Base-by-base conservation (phyloP, 2,113 vertebrate genomes). In the Sturnira hondurensis region DNA sequence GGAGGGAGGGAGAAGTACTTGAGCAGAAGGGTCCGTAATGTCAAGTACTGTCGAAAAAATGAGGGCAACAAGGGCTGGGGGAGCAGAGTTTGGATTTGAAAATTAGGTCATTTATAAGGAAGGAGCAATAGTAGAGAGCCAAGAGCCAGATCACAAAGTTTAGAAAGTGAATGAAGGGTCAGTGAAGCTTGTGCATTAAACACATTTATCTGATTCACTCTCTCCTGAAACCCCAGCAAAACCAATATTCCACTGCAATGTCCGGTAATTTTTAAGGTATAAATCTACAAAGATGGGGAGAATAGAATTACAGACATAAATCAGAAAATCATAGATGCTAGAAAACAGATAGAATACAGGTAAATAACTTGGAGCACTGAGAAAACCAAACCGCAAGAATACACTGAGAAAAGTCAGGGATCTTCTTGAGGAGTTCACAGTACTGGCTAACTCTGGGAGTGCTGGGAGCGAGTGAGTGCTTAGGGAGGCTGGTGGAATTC, bases 221-320 rank as follows among this genome's bases (percentile, higher is more conserved):
- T 26, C 2, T n/a, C 14, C 43, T 65, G 7, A 67, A 95, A 94
- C n/a, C 13, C 15, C 9, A 70, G 3, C 43, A 56, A n/a, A 71
- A n/a, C n/a, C 4, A 28, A 93, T 80, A n/a, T 91, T 33, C 10
- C 3, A 33, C 26, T 91, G 41, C 94, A 63, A 92, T 68, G 61
- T 11, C 10, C 56, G 80, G 36, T 77, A 45, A 41, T 7, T 31
- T 86, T 84, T 77, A 86, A 91, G 65, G 7, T 38, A 81, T 31
- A 87, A 45, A 63, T 54, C 67, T 65, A 82, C 24, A 77, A 76
- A 41, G 3, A 52, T n/a, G 22, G 38, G 2, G 45, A 93, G 7
- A 61, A n/a, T 26, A 63, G 36, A 41, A 74, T 5, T 43, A 91
- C 5, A 52, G 56, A 38, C 15, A 70, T 70, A 9, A 61, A 2